Conservation (phyloP, 2,888 invertebrate species). For the Thereva nobilitata region DNA sequence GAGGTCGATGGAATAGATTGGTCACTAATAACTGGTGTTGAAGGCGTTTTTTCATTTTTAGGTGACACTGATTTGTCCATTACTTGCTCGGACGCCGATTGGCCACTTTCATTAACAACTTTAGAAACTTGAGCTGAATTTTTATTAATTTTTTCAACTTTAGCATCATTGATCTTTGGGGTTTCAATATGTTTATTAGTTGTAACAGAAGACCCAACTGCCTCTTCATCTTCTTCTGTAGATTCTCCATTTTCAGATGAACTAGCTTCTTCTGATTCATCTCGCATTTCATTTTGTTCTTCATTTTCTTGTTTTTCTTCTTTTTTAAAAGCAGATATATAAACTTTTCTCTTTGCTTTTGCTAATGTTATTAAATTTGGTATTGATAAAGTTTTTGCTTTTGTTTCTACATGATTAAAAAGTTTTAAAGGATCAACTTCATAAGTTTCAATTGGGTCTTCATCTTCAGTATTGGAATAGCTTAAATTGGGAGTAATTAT, state of each 20-base stretch:
- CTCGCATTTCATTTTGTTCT: slow-evolving; percentile 33
- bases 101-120: neutral
- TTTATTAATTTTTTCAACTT: too few species aligned
- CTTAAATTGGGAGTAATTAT: slow-evolving; percentile 53
- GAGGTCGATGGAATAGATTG: too few species aligned
- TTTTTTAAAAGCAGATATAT: slow-evolving; percentile 46
- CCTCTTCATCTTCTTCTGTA: neutral
- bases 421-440: slow-evolving; percentile 50
- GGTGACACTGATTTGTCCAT: too few species aligned
- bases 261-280: neutral
- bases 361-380: slow-evolving; percentile 45
- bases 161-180: too few species aligned
- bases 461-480: slow-evolving; percentile 49
- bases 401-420: slow-evolving; percentile 47
- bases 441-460: slow-evolving; percentile 46
- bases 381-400: slow-evolving; percentile 44
- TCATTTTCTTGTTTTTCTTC: slow-evolving; percentile 44
- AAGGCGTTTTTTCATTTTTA: too few species aligned
- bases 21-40: too few species aligned
- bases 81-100: too few species aligned
- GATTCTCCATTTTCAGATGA: neutral
- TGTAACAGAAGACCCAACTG: too few species aligned
- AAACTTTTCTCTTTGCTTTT: slow-evolving; percentile 43
- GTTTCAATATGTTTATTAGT: too few species aligned
- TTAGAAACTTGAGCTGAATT: too few species aligned